Evolutionary conservation across 2,888 invertebrate species (phyloP).

Genomic region (Torymus tubicola): DNA sequence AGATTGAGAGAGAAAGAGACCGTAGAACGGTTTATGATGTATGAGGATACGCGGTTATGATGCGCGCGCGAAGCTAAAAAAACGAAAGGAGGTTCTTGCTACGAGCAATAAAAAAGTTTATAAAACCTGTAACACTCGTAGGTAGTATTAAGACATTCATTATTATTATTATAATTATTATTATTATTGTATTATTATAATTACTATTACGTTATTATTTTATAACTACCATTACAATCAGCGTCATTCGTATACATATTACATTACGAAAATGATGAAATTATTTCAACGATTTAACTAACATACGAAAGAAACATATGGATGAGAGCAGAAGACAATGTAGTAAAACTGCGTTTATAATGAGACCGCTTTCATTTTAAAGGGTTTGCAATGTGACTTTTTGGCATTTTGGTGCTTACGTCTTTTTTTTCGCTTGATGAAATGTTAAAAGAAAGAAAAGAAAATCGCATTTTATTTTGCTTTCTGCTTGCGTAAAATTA

Average conservation of each 20-base stretch:
- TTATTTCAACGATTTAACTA: conserved; percentile 64
- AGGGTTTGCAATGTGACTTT: conserved; percentile 60
- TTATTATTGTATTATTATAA: conserved; percentile 62
- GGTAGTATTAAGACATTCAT: conserved; percentile 71
- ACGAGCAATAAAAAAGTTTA: conserved; percentile 56
- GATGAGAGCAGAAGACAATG: conserved; percentile 59
- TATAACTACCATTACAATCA: conserved; percentile 63
- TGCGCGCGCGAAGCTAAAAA: conserved; percentile 48
- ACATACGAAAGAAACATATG: conserved; percentile 43
- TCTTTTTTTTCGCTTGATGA: conserved; percentile 38
- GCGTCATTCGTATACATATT: conserved; percentile 61
- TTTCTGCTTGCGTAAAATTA: conserved; percentile 49
- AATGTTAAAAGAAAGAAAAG: conserved; percentile 33
- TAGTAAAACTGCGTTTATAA: conserved; percentile 60
- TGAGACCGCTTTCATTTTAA: conserved; percentile 67
- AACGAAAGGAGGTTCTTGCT: conserved; percentile 58
- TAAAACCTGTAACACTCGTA: conserved; percentile 68
- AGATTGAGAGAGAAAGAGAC: conserved; percentile 58
- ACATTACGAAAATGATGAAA: conserved; percentile 61
- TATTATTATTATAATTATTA: conserved; percentile 67
- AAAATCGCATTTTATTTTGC: conserved; percentile 51
- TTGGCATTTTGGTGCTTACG: conserved; percentile 52
- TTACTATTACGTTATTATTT: conserved; percentile 64
- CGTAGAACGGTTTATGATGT: conserved; percentile 68
- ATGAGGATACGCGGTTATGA: conserved; percentile 45